These are phyloP conservation scores for Antennarius maculatus DNA, from an alignment of 2,797 vertebrate genomes.

Conservation along the genomic window DNA sequence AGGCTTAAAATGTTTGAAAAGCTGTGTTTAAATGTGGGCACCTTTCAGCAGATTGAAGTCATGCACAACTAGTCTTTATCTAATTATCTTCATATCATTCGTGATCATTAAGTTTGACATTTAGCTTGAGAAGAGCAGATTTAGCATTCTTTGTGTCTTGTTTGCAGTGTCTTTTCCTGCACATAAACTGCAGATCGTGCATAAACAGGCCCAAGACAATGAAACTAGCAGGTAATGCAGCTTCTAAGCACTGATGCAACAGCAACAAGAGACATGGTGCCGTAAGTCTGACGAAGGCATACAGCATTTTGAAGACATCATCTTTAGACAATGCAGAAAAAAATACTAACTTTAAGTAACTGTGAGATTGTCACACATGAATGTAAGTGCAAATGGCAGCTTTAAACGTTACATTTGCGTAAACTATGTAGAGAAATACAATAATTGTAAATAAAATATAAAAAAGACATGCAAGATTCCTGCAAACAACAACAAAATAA, in stretches of 20 bases:
- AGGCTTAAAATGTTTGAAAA: constrained; percentile 17
- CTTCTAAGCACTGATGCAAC: constrained; percentile 17
- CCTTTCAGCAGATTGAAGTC: constrained; percentile 1
- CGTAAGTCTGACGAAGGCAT: not conserved
- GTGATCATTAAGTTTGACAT: constrained; percentile 15
- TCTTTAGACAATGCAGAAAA: too few relatives aligned
- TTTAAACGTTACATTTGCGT: not conserved
- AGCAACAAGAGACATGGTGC: not conserved
- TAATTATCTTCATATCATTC: constrained; percentile 14
- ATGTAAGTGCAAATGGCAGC: not conserved
- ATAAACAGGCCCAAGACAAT: constrained; percentile 67
- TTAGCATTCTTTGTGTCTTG: constrained; percentile 37
- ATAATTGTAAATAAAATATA: not conserved
- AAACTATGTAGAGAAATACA: not conserved
- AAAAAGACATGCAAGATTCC: not conserved
- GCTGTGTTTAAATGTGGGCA: constrained; percentile 12
- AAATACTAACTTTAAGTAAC: too few relatives aligned
- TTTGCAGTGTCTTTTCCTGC: constrained; percentile 39
- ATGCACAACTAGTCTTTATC: not conserved
- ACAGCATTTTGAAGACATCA: not conserved
- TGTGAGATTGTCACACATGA: too few relatives aligned
- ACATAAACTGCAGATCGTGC: constrained; percentile 69
- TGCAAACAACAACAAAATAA: not conserved
- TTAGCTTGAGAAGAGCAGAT: constrained; percentile 21
- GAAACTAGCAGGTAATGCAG: constrained; percentile 29